Percentiles rank a stretch among this genome's conserved stretches.
Evolutionary conservation across 2,113 vertebrate genomes (phyloP).

Genomic region (Syngnathus scovelli): DNA sequence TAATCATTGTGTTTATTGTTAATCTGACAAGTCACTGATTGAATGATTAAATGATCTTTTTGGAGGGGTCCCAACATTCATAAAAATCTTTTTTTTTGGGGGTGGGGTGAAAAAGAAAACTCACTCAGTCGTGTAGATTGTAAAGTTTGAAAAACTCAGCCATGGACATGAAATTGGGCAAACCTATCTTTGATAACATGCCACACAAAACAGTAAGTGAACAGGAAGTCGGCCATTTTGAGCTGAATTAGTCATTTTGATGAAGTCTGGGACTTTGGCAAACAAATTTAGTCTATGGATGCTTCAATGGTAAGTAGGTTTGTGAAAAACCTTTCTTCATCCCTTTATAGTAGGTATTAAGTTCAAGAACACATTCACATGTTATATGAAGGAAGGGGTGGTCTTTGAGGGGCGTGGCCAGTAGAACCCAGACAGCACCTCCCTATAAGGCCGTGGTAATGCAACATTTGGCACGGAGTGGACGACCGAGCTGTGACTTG

Average conservation of each 20-base stretch:
- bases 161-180: neutral
- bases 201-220: neutral
- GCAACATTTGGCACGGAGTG: neutral
- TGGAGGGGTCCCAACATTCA: neutral
- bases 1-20: neutral
- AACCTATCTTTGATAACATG: neutral
- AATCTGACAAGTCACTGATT: neutral
- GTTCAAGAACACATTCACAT: too few relatives aligned
- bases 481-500: conserved; percentile 25
- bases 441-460: conserved; percentile 36
- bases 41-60: neutral
- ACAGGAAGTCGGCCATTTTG: neutral
- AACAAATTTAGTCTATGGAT: too few relatives aligned
- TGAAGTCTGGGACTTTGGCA: neutral
- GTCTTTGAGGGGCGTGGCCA: conserved; percentile 22
- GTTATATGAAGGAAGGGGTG: conserved; percentile 9
- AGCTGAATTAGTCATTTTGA: neutral
- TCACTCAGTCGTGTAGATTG: neutral
- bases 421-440: conserved; percentile 11
- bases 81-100: neutral
- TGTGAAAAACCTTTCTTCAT: neutral
- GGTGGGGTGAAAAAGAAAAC: too few relatives aligned
- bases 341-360: too few relatives aligned
- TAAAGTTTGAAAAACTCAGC: neutral
- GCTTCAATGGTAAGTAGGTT: neutral